phyloP scores from a whole-genome alignment of 2,888 invertebrate species.

The Ptychoptera albimana region DNA sequence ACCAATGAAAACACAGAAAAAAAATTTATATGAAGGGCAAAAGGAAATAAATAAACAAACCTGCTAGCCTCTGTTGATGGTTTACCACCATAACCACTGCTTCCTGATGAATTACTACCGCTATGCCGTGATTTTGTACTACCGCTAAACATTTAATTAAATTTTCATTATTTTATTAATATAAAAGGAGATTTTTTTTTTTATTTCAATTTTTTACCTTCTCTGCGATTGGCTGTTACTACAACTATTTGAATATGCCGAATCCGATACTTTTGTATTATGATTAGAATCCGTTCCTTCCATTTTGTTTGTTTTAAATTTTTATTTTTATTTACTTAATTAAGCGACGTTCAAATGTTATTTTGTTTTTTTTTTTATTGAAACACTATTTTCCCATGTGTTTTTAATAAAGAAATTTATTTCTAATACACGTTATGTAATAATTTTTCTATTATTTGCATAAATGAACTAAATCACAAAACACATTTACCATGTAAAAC shows the following conservation, averaged over 20 bases:
- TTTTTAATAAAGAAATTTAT: no score
- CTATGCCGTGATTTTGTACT: constrained; percentile 63
- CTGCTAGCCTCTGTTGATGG: constrained; percentile 42
- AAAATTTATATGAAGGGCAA: not conserved
- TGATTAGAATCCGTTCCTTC: constrained; percentile 25
- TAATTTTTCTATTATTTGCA: no score
- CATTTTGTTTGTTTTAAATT: constrained; percentile 7
- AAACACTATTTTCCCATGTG: no score
- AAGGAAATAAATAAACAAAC: constrained; percentile 20
- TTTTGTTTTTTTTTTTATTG: no score
- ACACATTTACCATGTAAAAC: no score
- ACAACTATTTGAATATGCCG: constrained; percentile 67
- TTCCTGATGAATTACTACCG: constrained; percentile 62
- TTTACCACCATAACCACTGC: constrained; percentile 65
- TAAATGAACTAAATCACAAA: no score
- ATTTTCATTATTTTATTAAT: constrained; percentile 1
- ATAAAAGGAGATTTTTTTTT: not conserved
- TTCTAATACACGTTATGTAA: no score
- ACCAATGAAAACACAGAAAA: no score
- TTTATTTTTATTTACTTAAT: no score
- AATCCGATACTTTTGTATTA: constrained; percentile 57
- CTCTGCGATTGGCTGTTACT: constrained; percentile 69
- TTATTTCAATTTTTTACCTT: constrained; percentile 55
- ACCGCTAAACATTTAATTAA: constrained; percentile 35
- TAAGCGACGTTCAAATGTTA: no score